Base-by-base conservation (phyloP, 2,797 vertebrate genomes). In the Labeo calbasu region DNA sequence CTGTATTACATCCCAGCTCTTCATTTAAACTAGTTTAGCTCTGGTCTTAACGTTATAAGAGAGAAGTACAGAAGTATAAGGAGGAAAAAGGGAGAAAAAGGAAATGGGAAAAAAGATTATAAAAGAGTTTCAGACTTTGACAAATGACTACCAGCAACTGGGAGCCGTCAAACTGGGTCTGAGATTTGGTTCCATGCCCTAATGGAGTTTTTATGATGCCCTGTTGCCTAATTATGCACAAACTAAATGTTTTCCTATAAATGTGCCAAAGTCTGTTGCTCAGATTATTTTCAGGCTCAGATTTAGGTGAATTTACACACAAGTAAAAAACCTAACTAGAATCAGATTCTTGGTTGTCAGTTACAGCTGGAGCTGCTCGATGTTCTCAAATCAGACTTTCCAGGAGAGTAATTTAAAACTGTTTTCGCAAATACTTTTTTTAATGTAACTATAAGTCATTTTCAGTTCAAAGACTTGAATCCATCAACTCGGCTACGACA, bases 1-100 rank as follows among this genome's bases (percentile, higher is more conserved):
- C 12, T n/a, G 75, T 71, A 51, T 77, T 84, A 71, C 50, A 23
- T 69, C 82, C 51, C 40, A 59, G 51, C 21, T 78, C 53, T 84
- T 84, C 55, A 61, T 51, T 78, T 61, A 70, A 61, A 78, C 82
- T 75, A 84, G 82, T 84, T 76, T 28, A 68, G 50, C 17, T 83
- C 15, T 70, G 53, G 13, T 78, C 82, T 48, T 70, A 68, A 48
- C 5, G 1, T 50, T 23, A 50, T 32, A 40, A 61, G 55, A 78
- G 53, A 46, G 28, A 36, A 32, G 51, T 23, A 61, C 36, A 77
- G 59, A 57, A 55, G 61, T 19, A 70, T 59, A 71, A 40, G 59
- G 13, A 12, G 53, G 25, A 25, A 57, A 53, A 82, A 28, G 11
- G 25, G 40, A 77, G 50, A 69, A 77, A 36, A 32, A 68, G 36